Percentiles rank a stretch among this genome's conserved stretches.
Conservation (phyloP, 1,140 invertebrate species). For the Drosophila sechellia region DNA sequence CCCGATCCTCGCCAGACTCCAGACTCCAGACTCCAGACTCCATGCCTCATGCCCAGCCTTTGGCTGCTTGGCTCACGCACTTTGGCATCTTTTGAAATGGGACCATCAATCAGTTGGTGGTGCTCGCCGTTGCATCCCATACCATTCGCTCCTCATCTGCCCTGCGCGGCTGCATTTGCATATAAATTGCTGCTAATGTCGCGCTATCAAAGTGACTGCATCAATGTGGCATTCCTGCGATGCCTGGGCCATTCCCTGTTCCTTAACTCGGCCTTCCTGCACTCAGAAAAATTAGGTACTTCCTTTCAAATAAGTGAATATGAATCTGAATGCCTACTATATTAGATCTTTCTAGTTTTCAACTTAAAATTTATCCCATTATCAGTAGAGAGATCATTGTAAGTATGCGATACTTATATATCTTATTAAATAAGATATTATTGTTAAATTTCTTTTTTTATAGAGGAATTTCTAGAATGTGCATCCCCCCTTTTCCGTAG, state of each 20-base stretch:
- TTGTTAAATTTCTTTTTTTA: not conserved
- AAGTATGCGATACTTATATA: no score
- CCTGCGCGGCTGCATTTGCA: conserved; percentile 69
- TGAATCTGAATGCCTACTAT: no score
- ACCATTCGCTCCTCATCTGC: conserved; percentile 9
- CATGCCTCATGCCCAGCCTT: no score
- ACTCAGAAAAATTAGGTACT: conserved; percentile 2
- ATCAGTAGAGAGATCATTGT: no score
- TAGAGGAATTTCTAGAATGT: not conserved
- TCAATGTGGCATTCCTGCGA: conserved; percentile 62
- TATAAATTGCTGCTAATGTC: conserved; percentile 84
- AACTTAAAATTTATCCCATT: no score
- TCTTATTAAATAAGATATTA: not conserved
- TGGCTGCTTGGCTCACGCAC: conserved; percentile 18
- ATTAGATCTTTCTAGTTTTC: no score
- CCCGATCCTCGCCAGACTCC: not conserved
- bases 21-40: not conserved
- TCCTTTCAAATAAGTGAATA: not conserved
- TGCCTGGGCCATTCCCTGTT: conserved; percentile 52
- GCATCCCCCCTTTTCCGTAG: not conserved
- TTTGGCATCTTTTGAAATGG: conserved; percentile 70
- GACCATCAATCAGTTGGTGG: conserved; percentile 73
- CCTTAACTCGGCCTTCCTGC: conserved; percentile 18
- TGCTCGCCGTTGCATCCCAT: conserved; percentile 12
- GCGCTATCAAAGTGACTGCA: conserved; percentile 82